Base-by-base conservation (phyloP, 2,113 vertebrate genomes). In the Entelurus aequoreus region DNA sequence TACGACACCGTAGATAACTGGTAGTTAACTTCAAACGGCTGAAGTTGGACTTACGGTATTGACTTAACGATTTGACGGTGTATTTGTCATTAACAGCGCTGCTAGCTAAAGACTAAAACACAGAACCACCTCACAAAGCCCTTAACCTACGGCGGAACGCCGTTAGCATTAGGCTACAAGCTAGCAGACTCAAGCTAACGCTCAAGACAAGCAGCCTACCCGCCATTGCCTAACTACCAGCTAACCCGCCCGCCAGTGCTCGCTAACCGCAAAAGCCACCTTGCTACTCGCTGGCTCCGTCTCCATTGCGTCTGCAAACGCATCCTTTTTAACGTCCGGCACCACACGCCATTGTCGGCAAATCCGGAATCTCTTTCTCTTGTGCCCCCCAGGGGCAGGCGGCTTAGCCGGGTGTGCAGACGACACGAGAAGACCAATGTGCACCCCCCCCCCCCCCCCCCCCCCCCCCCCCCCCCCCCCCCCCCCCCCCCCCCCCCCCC, bases 301-400 rank as follows among this genome's bases (percentile, higher is more conserved):
- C n/a, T 94, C 91, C 62, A 95, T 93, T 0, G 94, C 94, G 72
- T 96, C 94, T 2, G 94, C 94, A 76, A 96, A 96, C 11, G 94
- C 94, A 86, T 96, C 94, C 64, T 93, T 94, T 78, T 94, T 93
- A 75, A 85, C 83, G n/a, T 53, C 84, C 90, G 51, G 91, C 83
- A 40, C 83, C 88, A 69, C n/a, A 87, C 84, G 82, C 88, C 91
- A 65, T 87, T 86, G 90, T 84, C 66, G 91, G 86, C 65, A 90
- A 72, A 76, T 66, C 78, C 86, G 61, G 69, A n/a, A n/a, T n/a
- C n/a, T n/a, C n/a, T n/a, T n/a, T n/a, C n/a, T n/a, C n/a, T n/a
- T n/a, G n/a, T n/a, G n/a, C n/a, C n/a, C n/a, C n/a, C n/a, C n/a
- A n/a, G n/a, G 69, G 65, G 28, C 56, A 74, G 77, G 72, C 73